phyloP scores from a whole-genome alignment of 2,888 invertebrate genomes.

The Marronus borbonicus region DNA sequence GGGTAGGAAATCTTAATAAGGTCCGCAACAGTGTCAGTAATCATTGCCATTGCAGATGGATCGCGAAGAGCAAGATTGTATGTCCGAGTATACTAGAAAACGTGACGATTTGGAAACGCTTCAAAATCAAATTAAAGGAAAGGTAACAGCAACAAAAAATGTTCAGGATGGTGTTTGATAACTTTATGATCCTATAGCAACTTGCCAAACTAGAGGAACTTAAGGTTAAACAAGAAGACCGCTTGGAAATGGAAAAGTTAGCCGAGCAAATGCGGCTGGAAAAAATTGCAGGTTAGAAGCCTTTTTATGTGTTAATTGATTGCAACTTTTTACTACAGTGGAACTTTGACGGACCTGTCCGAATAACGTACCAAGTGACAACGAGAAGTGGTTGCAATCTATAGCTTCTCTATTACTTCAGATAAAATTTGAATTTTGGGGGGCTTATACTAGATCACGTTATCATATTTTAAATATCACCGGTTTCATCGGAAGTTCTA shows the following conservation, averaged over 20 bases:
- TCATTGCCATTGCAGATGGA: constrained; percentile 68
- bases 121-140: constrained; percentile 66
- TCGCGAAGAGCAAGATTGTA: constrained; percentile 72
- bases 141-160: constrained; percentile 55
- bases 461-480: too few species aligned
- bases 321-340: too few species aligned
- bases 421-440: too few species aligned
- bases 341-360: too few species aligned
- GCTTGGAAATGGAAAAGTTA: constrained; percentile 61
- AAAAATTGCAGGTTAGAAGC: constrained; percentile 62
- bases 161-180: not conserved
- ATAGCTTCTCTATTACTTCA: too few species aligned
- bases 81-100: constrained; percentile 69
- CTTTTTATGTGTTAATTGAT: not conserved
- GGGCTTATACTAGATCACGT: too few species aligned
- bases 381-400: too few species aligned
- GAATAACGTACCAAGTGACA: too few species aligned
- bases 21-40: not conserved
- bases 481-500: too few species aligned
- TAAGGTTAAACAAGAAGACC: constrained; percentile 61
- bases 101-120: constrained; percentile 66
- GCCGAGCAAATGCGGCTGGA: constrained; percentile 62
- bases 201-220: constrained; percentile 61
- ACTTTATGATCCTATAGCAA: constrained; percentile 51
- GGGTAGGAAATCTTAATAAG: constrained; percentile 56